A percentile compares a stretch with the other conserved stretches of the same genome.
These are phyloP conservation scores for Ooceraea biroi DNA, from an alignment of 1,140 invertebrate species.

Conservation along the genomic window DNA sequence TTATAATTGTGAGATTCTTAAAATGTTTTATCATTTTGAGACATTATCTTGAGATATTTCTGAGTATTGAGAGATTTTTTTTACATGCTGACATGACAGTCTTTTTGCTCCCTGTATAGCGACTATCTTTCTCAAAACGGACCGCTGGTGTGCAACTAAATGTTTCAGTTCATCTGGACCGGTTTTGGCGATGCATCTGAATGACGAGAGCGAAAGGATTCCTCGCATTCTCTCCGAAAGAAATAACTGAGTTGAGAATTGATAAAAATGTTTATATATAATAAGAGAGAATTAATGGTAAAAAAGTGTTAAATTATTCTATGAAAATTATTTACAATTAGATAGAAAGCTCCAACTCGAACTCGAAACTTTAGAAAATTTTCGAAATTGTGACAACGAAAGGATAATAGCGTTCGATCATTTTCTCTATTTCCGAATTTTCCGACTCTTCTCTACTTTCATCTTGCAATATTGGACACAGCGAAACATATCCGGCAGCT, in stretches of 20 bases:
- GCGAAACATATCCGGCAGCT: constrained; percentile 67
- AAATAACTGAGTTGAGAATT: constrained; percentile 46
- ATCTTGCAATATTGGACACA: constrained; percentile 40
- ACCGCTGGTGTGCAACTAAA: constrained; percentile 72
- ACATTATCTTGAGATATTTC: too few species aligned
- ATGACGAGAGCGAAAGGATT: constrained; percentile 20
- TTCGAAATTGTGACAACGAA: not conserved
- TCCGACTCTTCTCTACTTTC: not conserved
- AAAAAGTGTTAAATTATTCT: too few species aligned
- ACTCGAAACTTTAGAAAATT: not conserved
- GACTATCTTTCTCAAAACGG: constrained; percentile 46
- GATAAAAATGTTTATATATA: constrained; percentile 4
- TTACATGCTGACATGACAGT: not conserved
- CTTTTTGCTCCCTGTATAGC: constrained; percentile 4
- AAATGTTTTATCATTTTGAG: too few species aligned
- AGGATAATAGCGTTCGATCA: not conserved
- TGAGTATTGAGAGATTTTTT: not conserved
- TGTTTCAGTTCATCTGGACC: constrained; percentile 55
- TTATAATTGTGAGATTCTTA: too few species aligned
- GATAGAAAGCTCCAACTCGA: not conserved
- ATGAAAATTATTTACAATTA: too few species aligned
- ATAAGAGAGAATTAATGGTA: not conserved
- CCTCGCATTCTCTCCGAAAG: constrained; percentile 52
- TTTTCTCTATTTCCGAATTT: constrained; percentile 1
- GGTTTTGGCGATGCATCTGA: constrained; percentile 61